Evolutionary conservation across 2,888 invertebrate genomes (phyloP).

Genomic region (Ochropleura leucogaster): DNA sequence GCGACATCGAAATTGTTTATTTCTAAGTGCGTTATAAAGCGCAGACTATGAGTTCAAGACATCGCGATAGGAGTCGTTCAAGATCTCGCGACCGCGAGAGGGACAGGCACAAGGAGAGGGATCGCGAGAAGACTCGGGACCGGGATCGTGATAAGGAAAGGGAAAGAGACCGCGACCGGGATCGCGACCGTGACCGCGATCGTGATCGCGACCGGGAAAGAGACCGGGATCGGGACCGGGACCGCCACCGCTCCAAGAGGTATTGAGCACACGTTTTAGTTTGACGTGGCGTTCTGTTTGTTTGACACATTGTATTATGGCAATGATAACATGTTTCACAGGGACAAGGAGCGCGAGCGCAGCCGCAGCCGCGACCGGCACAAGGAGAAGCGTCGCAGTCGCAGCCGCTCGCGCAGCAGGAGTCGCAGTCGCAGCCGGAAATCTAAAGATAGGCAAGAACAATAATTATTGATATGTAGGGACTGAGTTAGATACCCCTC

Average conservation of each 20-base stretch:
- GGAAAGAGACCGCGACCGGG: conserved; percentile 69
- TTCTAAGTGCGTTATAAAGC: conserved; percentile 3
- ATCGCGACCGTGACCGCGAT: conserved; percentile 75
- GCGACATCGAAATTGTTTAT: conserved; percentile 6
- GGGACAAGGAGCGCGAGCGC: conserved; percentile 83
- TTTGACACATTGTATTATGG: neutral
- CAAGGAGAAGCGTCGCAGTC: conserved; percentile 82
- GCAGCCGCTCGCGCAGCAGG: conserved; percentile 81
- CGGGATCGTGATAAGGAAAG: conserved; percentile 75
- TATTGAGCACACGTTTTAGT: conserved; percentile 60
- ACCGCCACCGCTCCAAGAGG: conserved; percentile 87
- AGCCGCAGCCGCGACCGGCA: conserved; percentile 78
- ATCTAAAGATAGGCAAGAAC: conserved; percentile 85
- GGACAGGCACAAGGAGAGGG: conserved; percentile 79
- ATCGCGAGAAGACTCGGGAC: conserved; percentile 75
- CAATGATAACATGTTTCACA: conserved; percentile 51
- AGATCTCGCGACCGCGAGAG: conserved; percentile 81
- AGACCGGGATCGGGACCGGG: conserved; percentile 79
- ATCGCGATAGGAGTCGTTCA: conserved; percentile 88
- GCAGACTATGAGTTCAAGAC: conserved; percentile 88
- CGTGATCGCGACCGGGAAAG: conserved; percentile 84
- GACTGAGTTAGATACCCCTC: neutral
- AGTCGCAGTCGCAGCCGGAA: conserved; percentile 83
- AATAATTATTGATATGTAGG: neutral
- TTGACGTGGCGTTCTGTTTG: neutral